Base-by-base conservation (phyloP, 30 jellyfish, hydroid and myxozoan genomes). In the Aurelia sp. region DNA sequence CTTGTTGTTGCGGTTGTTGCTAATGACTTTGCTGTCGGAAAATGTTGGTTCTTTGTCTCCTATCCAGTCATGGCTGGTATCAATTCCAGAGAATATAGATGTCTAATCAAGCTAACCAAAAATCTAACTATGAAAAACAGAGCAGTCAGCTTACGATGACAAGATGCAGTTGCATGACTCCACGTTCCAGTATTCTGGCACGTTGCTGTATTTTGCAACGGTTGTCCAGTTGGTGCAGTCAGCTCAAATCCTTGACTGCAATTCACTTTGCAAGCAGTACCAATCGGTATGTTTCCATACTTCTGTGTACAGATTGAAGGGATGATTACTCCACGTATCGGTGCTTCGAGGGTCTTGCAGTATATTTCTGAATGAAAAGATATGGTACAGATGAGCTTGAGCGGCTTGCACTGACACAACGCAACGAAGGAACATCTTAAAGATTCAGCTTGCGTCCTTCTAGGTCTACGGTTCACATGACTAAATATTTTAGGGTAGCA, bases 171-270 rank as follows among this genome's bases (percentile, higher is more conserved):
- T 4, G 86, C 87, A 47, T 69, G 78, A 69, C 79, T 79, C 99
- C 99, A 94, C 21, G 97, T 89, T 58, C 99, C 99, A 27, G 81
- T 68, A 33, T 63, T 70, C 65, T 78, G 81, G 78, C 99, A 94
- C 3, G 95, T 41, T 30, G 92, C 41, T 53, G 97, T 62, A 71
- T 38, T 44, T 21, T 85, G 62, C 66, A 63, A n/a, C 24, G 83
- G 13, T 5, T 57, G 52, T 13, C 89, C 89, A 78, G 64, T 7
- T 24, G 77, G 75, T 30, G 91, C 52, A 1, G 51, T 78, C 27
- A 88, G 58, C 64, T 94, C 99, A 60, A 82, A 94, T n/a, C 99
- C 99, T 33, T 78, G 84, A 3, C 85, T 55, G 63, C 99, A 94
- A 41, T 89, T 80, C 41, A 60, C 66, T 40, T 58, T 88, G 76